Percentiles rank a stretch among this genome's conserved stretches.
Evolutionary conservation across 2,113 vertebrate genomes (phyloP).

Genomic region (Ageneiosus marmoratus): DNA sequence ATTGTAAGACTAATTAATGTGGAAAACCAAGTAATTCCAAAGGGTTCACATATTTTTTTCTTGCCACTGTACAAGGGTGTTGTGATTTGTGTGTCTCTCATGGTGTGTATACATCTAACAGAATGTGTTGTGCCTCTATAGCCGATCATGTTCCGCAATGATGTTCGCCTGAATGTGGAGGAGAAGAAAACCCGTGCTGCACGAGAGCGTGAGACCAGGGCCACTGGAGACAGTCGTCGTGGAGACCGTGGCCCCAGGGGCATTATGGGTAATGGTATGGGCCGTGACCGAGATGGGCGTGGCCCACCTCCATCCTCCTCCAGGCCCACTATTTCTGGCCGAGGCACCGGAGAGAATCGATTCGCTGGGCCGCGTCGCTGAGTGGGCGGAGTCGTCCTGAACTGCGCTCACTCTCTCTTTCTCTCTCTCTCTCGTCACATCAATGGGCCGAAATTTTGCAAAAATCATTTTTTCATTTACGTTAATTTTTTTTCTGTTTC

Average conservation of each 20-base stretch:
- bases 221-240: slow-evolving; percentile 86
- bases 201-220: slow-evolving; percentile 87
- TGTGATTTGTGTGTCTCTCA: too few relatives aligned
- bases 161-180: slow-evolving; percentile 96
- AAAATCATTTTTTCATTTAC: slow-evolving; percentile 2
- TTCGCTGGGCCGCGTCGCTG: slow-evolving; percentile 44
- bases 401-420: neutral
- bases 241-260: slow-evolving; percentile 87
- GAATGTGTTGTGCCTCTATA: slow-evolving; percentile 57
- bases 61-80: too few relatives aligned
- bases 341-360: slow-evolving; percentile 41
- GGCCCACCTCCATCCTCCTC: slow-evolving; percentile 21
- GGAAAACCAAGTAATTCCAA: too few relatives aligned
- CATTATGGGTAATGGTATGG: slow-evolving; percentile 88
- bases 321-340: slow-evolving; percentile 19
- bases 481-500: neutral
- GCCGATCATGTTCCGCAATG: slow-evolving; percentile 97
- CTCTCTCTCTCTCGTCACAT: slow-evolving; percentile 16
- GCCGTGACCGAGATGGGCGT: slow-evolving; percentile 85
- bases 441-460: slow-evolving; percentile 17
- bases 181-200: slow-evolving; percentile 95
- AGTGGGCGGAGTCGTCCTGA: slow-evolving; percentile 12
- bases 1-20: too few relatives aligned
- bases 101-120: neutral
- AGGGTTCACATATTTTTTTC: too few relatives aligned